These are phyloP conservation scores for Eleginops maclovinus DNA, from an alignment of 2,113 vertebrate genomes.

Conservation along the genomic window DNA sequence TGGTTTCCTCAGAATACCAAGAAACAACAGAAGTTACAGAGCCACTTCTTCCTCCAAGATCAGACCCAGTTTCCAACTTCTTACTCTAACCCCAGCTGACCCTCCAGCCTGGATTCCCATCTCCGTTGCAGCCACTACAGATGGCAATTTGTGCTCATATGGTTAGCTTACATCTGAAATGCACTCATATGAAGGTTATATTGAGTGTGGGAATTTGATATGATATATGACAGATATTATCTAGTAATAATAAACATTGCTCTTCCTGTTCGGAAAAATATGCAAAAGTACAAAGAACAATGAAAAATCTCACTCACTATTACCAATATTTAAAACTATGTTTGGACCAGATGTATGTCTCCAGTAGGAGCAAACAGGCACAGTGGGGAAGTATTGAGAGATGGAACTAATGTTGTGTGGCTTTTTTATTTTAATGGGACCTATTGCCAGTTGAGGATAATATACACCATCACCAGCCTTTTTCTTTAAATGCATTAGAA, in stretches of 20 bases:
- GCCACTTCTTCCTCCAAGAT: slow-evolving; percentile 21
- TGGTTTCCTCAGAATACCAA: slow-evolving; percentile 1
- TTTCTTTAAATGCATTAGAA: not conserved
- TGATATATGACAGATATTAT: not conserved
- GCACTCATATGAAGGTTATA: slow-evolving; percentile 21
- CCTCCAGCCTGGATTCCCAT: slow-evolving; percentile 29
- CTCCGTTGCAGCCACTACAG: slow-evolving; percentile 26
- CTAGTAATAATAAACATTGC: not conserved
- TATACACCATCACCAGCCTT: not conserved
- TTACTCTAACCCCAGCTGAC: slow-evolving; percentile 33
- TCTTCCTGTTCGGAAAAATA: not conserved
- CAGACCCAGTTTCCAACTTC: slow-evolving; percentile 18
- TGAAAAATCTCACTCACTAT: not conserved
- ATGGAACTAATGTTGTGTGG: not conserved
- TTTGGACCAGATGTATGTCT: not conserved
- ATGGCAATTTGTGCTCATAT: slow-evolving; percentile 14
- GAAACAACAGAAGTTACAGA: not conserved
- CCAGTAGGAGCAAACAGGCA: not conserved
- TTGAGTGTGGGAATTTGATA: not conserved
- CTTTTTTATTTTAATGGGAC: not conserved
- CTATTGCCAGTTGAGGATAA: not conserved
- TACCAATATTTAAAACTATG: not conserved
- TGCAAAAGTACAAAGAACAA: not conserved
- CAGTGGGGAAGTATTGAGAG: not conserved
- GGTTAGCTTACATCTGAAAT: slow-evolving; percentile 16